Evolutionary conservation across 2,888 invertebrate species (phyloP).

Genomic region (Drosophila niveifrons): DNA sequence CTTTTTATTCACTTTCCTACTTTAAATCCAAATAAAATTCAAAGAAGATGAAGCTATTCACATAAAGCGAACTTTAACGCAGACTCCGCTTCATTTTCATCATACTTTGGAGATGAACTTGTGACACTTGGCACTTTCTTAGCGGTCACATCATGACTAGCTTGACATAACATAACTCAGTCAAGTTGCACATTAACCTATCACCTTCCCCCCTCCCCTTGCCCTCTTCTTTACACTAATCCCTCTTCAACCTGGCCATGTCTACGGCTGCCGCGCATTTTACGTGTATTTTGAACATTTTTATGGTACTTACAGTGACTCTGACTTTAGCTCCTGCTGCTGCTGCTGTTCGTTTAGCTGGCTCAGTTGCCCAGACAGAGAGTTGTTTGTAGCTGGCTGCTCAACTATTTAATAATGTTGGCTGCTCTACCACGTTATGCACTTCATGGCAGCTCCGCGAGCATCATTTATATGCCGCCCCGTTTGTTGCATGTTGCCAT

Average conservation of each 20-base stretch:
- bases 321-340: neutral
- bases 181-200: constrained; percentile 56
- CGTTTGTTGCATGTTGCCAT: constrained; percentile 17
- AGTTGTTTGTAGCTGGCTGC: constrained; percentile 67
- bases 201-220: constrained; percentile 27
- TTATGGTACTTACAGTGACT: constrained; percentile 53
- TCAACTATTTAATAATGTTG: constrained; percentile 79
- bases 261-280: constrained; percentile 25
- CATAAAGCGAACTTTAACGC: neutral
- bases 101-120: constrained; percentile 44
- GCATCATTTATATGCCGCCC: constrained; percentile 51
- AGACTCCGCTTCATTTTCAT: constrained; percentile 29
- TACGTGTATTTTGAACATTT: constrained; percentile 58
- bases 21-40: no score
- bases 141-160: constrained; percentile 57
- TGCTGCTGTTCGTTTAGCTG: neutral
- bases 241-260: neutral
- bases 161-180: constrained; percentile 68
- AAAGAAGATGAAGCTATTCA: no score
- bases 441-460: constrained; percentile 40
- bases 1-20: neutral
- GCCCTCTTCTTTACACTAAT: neutral
- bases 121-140: constrained; percentile 65
- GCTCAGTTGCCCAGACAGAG: constrained; percentile 34
- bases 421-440: constrained; percentile 62